Evolutionary conservation across 2,797 vertebrate species (phyloP).

Genomic region (Megalops cyprinoides): DNA sequence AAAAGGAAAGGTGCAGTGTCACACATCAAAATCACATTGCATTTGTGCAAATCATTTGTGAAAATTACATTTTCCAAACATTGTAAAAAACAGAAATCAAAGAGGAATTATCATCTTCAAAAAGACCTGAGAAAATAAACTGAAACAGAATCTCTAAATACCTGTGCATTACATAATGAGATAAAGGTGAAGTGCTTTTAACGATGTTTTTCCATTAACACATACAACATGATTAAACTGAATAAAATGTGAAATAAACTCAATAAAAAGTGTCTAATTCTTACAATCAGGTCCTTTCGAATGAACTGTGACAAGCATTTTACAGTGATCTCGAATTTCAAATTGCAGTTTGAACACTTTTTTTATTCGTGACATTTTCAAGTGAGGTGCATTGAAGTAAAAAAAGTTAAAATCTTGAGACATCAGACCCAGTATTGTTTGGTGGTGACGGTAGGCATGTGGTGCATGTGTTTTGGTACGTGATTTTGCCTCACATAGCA

Average conservation of each 20-base stretch:
- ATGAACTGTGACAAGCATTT: not conserved
- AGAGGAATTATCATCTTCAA: not conserved
- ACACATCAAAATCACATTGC: not conserved
- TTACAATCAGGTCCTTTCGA: not conserved
- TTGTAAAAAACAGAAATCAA: not conserved
- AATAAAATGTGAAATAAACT: not conserved
- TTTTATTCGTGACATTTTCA: constrained; percentile 10
- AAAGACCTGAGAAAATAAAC: not conserved
- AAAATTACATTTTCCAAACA: not conserved
- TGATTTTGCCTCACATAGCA: constrained; percentile 79
- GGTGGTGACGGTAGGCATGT: constrained; percentile 66
- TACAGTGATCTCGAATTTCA: not conserved
- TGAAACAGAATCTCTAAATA: not conserved
- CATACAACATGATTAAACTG: too few relatives aligned
- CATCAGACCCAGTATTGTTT: constrained; percentile 83
- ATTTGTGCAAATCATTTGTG: not conserved
- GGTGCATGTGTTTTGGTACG: constrained; percentile 66
- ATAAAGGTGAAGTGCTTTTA: not conserved
- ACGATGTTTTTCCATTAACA: too few relatives aligned
- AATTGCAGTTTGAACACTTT: not conserved
- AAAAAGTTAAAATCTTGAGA: not conserved
- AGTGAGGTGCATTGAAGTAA: not conserved
- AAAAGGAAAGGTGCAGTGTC: too few relatives aligned
- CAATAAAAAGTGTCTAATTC: not conserved
- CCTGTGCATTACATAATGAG: not conserved